Percentiles rank a stretch among this genome's conserved stretches.
Conservation (phyloP, 2,888 invertebrate species). For the Synergus itoensis region DNA sequence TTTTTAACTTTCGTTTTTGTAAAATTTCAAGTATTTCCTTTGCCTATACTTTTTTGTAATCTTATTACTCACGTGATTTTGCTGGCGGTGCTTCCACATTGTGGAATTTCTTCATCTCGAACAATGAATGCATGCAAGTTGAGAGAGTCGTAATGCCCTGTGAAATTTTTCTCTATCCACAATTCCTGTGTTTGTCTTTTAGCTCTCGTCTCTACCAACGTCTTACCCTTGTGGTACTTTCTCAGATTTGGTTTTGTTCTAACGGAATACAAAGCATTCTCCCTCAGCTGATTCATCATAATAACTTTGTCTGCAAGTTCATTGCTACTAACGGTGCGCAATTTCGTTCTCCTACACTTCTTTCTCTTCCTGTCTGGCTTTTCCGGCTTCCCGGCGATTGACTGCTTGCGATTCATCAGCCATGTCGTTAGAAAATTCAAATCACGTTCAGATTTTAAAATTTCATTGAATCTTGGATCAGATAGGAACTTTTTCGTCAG, state of each 20-base stretch:
- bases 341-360: slow-evolving; percentile 23
- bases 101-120: slow-evolving; percentile 59
- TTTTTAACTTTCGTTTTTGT: no score
- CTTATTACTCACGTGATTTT: slow-evolving; percentile 57
- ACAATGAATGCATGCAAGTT: slow-evolving; percentile 63
- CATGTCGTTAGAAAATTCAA: slow-evolving; percentile 15
- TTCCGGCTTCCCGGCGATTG: slow-evolving; percentile 16
- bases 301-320: slow-evolving; percentile 33
- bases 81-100: slow-evolving; percentile 56
- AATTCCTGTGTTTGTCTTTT: slow-evolving; percentile 19
- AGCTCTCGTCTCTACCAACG: slow-evolving; percentile 36
- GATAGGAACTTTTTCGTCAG: slow-evolving; percentile 14
- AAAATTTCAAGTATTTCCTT: background rate
- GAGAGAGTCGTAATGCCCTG: slow-evolving; percentile 43
- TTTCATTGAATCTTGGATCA: slow-evolving; percentile 26
- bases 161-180: slow-evolving; percentile 56
- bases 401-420: slow-evolving; percentile 1
- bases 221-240: slow-evolving; percentile 1
- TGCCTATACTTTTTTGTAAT: no score
- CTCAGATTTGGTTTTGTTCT: slow-evolving; percentile 4
- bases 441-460: slow-evolving; percentile 28
- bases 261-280: slow-evolving; percentile 8
- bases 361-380: slow-evolving; percentile 30
- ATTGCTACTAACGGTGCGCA: slow-evolving; percentile 35
- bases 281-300: slow-evolving; percentile 14